These are phyloP conservation scores for Cheirogaleus medius DNA, from an alignment of 2,113 vertebrate species.

Conservation along the genomic window DNA sequence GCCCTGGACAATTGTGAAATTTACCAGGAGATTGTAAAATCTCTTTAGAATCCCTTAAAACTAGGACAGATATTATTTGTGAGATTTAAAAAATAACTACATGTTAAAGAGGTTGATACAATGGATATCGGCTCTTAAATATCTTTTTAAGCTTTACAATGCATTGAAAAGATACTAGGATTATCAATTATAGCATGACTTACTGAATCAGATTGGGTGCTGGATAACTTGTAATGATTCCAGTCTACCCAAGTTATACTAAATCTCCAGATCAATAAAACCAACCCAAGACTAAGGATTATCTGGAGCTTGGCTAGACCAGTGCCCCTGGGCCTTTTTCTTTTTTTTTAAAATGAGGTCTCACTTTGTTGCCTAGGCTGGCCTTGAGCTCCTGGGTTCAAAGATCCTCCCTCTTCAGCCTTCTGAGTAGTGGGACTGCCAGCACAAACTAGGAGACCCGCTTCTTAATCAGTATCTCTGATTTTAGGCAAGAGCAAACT, in stretches of 20 bases:
- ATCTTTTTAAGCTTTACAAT: not conserved
- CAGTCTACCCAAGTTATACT: not conserved
- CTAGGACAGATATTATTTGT: not conserved
- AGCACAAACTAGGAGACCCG: too few species aligned
- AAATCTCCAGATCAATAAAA: conserved; percentile 6
- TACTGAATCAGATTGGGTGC: not conserved
- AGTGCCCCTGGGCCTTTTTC: not conserved
- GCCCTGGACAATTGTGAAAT: not conserved
- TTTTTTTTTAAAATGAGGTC: not conserved
- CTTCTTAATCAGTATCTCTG: not conserved
- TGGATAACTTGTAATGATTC: not conserved
- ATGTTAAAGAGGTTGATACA: not conserved
- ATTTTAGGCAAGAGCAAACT: not conserved
- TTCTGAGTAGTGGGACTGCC: not conserved
- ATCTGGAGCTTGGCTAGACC: not conserved
- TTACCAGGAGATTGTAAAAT: not conserved
- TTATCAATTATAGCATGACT: not conserved
- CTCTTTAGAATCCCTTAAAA: conserved; percentile 5
- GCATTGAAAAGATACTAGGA: not conserved
- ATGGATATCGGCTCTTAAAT: not conserved
- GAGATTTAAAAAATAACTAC: not conserved
- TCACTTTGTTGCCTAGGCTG: not conserved
- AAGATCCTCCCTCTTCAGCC: not conserved
- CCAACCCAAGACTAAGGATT: not conserved
- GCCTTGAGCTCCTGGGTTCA: not conserved